phyloP scores from a whole-genome alignment of 2,888 invertebrate species.

The Nasonovia ribisnigri region DNA sequence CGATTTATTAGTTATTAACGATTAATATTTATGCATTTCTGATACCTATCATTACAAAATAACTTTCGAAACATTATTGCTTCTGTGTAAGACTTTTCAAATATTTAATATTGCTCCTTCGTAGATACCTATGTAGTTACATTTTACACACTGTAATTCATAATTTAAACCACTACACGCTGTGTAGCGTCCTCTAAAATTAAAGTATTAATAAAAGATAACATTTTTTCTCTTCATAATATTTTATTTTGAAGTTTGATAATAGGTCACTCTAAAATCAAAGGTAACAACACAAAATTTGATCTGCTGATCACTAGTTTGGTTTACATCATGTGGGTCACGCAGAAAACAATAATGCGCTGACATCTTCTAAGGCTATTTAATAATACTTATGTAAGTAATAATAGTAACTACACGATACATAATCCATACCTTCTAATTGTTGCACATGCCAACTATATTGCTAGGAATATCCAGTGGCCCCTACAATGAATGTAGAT shows the following conservation, averaged over 20 bases:
- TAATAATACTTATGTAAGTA: not conserved
- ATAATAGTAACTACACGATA: not conserved
- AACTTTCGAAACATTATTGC: not conserved
- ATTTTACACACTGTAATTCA: not conserved
- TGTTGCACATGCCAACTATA: not conserved
- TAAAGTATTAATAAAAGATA: too few relatives aligned
- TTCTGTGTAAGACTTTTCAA: not conserved
- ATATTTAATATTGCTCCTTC: not conserved
- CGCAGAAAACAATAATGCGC: not conserved
- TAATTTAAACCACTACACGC: not conserved
- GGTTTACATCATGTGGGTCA: not conserved
- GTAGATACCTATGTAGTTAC: not conserved
- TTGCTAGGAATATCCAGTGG: not conserved
- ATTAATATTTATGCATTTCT: not conserved
- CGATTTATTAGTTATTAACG: not conserved
- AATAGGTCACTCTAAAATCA: too few relatives aligned
- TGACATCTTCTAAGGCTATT: not conserved
- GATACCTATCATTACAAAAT: not conserved
- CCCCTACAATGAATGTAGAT: not conserved
- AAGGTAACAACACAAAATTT: too few relatives aligned
- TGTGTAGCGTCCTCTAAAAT: too few relatives aligned
- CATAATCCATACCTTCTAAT: not conserved
- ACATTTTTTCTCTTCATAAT: too few relatives aligned
- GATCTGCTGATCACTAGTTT: too few relatives aligned
- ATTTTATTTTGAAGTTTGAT: too few relatives aligned